Base-by-base conservation (phyloP, 2,797 vertebrate species). In the Pampus argenteus region DNA sequence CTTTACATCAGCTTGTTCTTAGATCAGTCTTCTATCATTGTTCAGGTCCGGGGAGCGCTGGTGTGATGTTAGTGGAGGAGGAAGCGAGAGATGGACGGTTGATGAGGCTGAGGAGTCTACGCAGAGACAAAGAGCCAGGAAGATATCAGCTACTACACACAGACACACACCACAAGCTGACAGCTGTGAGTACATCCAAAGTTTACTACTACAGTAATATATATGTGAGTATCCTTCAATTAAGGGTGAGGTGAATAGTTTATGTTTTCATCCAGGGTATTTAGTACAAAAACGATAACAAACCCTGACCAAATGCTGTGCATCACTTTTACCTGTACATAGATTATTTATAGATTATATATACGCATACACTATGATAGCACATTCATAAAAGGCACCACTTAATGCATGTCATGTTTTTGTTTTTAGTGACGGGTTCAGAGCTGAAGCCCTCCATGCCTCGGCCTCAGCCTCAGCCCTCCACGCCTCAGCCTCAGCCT, bases 141-240 rank as follows among this genome's bases (percentile, higher is more conserved):
- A 51, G 20, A 92, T 85, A 76, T 90, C 92, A 0, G 68, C 88
- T 3, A 93, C 92, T 0, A 68, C 87, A 42, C 89, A 89, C 0
- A 89, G 69, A 65, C 80, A 66, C 0, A 86, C 71, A 18, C 56
- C 76, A 0, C 88, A 80, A 25, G 62, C 65, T 49, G 69, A 91
- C 17, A 54, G 48, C 67, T 72, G 96, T 97, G 76, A 93, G 95
- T 88, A 52, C n/a, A n/a, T n/a, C n/a, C n/a, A n/a, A n/a, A n/a
- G n/a, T n/a, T n/a, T n/a, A n/a, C n/a, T n/a, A n/a, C n/a, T n/a
- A n/a, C n/a, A n/a, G n/a, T n/a, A n/a, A n/a, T n/a, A 5, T 44
- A 9, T 25, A 44, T n/a, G 17, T n/a, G n/a, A n/a, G n/a, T 44
- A 44, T n/a, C 5, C 14, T 51, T 38, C 2, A 22, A 1, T 14